A percentile compares a stretch with the other conserved stretches of the same genome.
Evolutionary conservation across 2,797 vertebrate species (phyloP).

Genomic region (Pelochelys cantorii): DNA sequence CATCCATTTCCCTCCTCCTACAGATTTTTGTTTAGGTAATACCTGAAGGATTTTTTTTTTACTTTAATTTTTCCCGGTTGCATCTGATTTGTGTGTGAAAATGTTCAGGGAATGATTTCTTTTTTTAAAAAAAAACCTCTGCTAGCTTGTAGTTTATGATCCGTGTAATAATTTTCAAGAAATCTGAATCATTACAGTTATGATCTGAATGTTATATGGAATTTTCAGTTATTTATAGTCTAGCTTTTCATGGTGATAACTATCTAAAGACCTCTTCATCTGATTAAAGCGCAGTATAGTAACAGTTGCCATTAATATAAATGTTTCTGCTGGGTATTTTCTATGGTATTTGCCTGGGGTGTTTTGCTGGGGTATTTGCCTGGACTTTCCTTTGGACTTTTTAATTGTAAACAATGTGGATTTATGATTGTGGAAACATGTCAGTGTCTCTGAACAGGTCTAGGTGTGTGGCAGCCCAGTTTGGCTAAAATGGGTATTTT

Average conservation of each 20-base stretch:
- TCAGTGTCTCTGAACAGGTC: neutral
- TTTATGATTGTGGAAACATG: neutral
- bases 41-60: conserved; percentile 17
- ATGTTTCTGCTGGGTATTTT: neutral
- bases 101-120: neutral
- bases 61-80: neutral
- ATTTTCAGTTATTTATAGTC: conserved; percentile 24
- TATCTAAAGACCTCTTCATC: neutral
- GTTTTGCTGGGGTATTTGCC: neutral
- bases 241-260: neutral
- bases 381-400: neutral
- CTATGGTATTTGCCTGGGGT: neutral
- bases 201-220: neutral
- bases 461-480: neutral
- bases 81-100: conserved; percentile 18
- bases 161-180: neutral
- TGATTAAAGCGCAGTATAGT: neutral
- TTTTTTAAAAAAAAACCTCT: neutral
- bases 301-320: conserved; percentile 5
- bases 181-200: neutral
- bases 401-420: neutral
- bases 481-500: neutral
- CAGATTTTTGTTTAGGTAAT: neutral
- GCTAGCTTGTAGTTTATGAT: neutral
- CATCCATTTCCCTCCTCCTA: neutral